Base-by-base conservation (phyloP, 35 echinoderm and acorn worm genomes). In the Apostichopus japonicus region DNA sequence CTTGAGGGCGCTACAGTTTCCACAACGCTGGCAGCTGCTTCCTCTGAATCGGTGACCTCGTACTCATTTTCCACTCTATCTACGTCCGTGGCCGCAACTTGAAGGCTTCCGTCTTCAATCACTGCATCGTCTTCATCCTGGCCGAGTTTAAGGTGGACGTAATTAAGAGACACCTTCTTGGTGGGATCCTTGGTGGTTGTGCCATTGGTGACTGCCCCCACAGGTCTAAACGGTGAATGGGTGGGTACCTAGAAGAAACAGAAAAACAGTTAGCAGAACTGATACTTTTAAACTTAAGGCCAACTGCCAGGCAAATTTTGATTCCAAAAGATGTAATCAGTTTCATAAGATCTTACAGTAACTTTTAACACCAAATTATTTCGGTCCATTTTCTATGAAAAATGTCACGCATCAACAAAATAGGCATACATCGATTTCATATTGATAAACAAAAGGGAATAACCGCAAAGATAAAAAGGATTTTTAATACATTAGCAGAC, bases 51-150 rank as follows among this genome's bases (percentile, higher is more conserved):
- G 16, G 7, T 17, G 6, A 58, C 21, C 56, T 84, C 81, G 56
- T 84, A 55, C 15, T 84, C 80, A 25, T 73, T 72, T 65, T 89
- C 86, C 4, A 53, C 10, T 25, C 63, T 61, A 19, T 72, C 86
- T 6, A 89, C 86, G 6, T 91, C 90, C 10, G 54, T 73, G 8
- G n/a, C 58, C 6, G 23, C 77, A 13, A 91, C 9, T 22, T 56
- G 54, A 52, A 79, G 21, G 56, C 72, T 79, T 55, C 90, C 90
- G 56, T 91, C 90, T 56, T 72, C 77, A 8, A 56, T 91, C 9
- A 78, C 90, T 19, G 54, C 90, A 91, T 77, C 90, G 8, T 94
- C 93, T 65, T 94, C 93, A 44, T 94, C 93, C 14, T 77, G 65
- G 6, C 72, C 63, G 15, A 94, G 93, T 33, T 91, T 94, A 1